These are phyloP conservation scores for Neolamprologus variostigma DNA, from an alignment of 2,113 vertebrate genomes.

Conservation along the genomic window DNA sequence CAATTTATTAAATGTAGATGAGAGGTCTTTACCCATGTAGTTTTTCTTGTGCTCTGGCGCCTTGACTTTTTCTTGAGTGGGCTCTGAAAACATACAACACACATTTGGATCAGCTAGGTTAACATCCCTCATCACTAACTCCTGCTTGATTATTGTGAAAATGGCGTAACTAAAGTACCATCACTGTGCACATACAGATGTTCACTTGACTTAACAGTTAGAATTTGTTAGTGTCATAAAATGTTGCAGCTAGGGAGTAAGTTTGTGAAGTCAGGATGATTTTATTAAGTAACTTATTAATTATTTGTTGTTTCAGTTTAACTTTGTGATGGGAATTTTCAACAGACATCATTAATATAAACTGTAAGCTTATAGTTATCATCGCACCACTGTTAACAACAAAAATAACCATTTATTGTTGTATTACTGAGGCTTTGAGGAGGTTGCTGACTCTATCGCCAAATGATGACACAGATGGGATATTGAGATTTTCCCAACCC, in stretches of 20 bases:
- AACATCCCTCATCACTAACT: neutral
- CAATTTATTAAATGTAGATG: neutral
- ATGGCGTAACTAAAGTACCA: neutral
- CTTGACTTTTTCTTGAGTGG: neutral
- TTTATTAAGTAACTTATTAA: neutral
- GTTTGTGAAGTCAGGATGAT: neutral
- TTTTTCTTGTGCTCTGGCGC: neutral
- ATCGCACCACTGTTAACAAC: neutral
- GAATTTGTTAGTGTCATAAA: neutral
- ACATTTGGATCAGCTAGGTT: neutral
- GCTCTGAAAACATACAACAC: conserved; percentile 30
- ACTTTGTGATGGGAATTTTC: neutral
- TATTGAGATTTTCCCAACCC: neutral
- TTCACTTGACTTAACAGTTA: neutral
- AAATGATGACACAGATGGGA: neutral
- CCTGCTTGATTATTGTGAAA: neutral
- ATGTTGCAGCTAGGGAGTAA: neutral
- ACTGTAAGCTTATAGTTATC: neutral
- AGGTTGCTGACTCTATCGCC: neutral
- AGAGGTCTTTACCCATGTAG: conserved; percentile 32
- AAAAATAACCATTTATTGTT: neutral
- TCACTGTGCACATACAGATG: neutral
- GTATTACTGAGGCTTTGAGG: neutral
- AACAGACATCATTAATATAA: neutral
- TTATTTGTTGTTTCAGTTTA: neutral